Evolutionary conservation across 2,113 vertebrate genomes (phyloP).

Genomic region (Echinops telfairi): DNA sequence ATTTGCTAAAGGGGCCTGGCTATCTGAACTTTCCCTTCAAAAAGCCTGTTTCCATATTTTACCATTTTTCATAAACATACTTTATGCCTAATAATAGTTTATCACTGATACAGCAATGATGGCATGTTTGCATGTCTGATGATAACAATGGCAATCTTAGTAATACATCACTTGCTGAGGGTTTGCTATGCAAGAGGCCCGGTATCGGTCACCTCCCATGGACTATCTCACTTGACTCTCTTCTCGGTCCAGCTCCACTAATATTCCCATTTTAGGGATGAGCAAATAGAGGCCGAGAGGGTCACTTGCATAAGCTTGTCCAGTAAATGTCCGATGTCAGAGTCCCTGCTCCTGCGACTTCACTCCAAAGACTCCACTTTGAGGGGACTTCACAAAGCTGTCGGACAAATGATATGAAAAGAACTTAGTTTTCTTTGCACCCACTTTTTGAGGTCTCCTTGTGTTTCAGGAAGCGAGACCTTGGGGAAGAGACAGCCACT

Average conservation of each 20-base stretch:
- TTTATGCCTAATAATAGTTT: not conserved
- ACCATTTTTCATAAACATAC: not conserved
- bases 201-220: not conserved
- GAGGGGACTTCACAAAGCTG: no score
- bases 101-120: not conserved
- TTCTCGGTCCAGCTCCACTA: constrained; percentile 1
- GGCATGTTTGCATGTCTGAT: not conserved
- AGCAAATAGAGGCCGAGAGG: not conserved
- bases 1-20: not conserved
- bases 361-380: not conserved
- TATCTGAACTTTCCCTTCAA: constrained; percentile 12
- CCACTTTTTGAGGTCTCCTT: not conserved
- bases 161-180: constrained; percentile 11
- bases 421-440: no score
- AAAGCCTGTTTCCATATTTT: constrained; percentile 7
- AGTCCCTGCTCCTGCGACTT: not conserved
- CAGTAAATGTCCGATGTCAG: not conserved
- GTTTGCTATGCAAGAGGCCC: not conserved
- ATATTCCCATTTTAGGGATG: not conserved
- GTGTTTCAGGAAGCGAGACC: constrained; percentile 9
- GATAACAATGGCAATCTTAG: constrained; percentile 5
- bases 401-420: no score
- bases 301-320: constrained; percentile 11
- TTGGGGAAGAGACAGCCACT: not conserved
- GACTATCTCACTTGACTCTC: not conserved